A percentile compares a stretch with the other conserved stretches of the same genome.
Evolutionary conservation across 2,113 vertebrate genomes (phyloP).

Genomic region (Pitta sordida): DNA sequence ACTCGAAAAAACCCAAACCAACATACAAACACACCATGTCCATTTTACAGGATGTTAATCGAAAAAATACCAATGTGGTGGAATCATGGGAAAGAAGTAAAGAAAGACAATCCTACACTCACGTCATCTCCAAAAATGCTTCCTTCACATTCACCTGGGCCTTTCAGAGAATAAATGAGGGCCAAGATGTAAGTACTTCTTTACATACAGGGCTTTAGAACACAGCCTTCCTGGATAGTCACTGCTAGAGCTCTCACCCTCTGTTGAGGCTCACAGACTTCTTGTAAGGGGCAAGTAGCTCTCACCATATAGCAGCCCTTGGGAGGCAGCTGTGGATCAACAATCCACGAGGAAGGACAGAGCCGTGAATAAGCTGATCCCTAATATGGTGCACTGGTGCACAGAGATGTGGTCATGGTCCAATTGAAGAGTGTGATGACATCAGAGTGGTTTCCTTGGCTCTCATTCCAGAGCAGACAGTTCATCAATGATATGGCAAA

Average conservation of each 20-base stretch:
- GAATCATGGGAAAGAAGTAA: slow-evolving; percentile 92
- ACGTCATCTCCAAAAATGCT: slow-evolving; percentile 89
- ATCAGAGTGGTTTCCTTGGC: background rate
- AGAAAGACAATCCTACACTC: slow-evolving; percentile 88
- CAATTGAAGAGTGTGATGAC: accelerated
- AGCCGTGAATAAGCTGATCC: accelerated
- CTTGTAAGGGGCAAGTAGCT: background rate
- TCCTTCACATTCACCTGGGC: slow-evolving; percentile 95
- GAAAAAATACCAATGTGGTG: slow-evolving; percentile 91
- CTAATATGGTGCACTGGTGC: background rate
- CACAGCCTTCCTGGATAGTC: background rate
- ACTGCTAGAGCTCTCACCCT: background rate
- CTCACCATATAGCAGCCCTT: background rate
- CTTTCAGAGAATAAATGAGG: slow-evolving; percentile 92
- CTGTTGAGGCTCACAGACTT: background rate
- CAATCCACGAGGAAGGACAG: background rate
- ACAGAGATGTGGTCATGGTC: background rate
- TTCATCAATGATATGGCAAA: slow-evolving; percentile 86
- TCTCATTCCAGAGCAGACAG: slow-evolving; percentile 79
- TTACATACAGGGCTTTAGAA: background rate
- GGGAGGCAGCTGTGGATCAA: background rate
- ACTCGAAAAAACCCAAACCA: background rate
- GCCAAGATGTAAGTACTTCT: slow-evolving; percentile 84
- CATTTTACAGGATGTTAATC: slow-evolving; percentile 86
- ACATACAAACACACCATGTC: background rate